Evolutionary conservation across 1,140 invertebrate genomes (phyloP).

Genomic region (Drosophila persimilis): DNA sequence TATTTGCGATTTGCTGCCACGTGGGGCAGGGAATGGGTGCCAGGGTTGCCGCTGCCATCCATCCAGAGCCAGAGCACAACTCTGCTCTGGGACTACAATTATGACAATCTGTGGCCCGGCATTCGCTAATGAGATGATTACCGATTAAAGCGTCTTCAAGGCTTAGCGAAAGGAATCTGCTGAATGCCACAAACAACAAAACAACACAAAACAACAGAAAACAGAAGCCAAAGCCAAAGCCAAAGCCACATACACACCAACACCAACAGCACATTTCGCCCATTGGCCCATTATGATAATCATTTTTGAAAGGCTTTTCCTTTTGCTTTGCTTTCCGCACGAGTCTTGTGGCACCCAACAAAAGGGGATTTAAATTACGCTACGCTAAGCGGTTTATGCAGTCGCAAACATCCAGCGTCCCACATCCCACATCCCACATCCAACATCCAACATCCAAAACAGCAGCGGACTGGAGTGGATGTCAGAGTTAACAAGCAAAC

Average conservation of each 20-base stretch:
- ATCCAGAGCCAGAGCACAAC: no score
- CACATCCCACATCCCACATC: constrained; percentile 19
- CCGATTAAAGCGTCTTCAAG: no score
- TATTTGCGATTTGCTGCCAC: constrained; percentile 51
- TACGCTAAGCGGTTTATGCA: constrained; percentile 72
- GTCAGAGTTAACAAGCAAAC: constrained; percentile 54
- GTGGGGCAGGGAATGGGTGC: no score
- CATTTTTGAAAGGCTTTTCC: constrained; percentile 60
- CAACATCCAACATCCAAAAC: constrained; percentile 21
- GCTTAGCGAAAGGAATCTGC: background rate
- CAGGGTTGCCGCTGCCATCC: no score
- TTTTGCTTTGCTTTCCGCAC: constrained; percentile 28
- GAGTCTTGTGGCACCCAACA: constrained; percentile 60
- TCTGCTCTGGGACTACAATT: no score
- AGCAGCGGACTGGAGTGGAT: constrained; percentile 17
- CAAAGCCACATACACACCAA: constrained; percentile 10
- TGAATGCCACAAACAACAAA: background rate
- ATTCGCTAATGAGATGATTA: no score
- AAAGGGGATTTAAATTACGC: constrained; percentile 77
- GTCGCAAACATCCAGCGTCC: constrained; percentile 30
- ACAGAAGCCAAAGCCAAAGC: constrained; percentile 21
- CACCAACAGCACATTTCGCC: constrained; percentile 47
- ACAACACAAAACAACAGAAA: constrained; percentile 24
- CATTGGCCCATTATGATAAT: constrained; percentile 65
- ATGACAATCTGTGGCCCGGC: no score